These are phyloP conservation scores for Alviniconcha strummeri DNA, from an alignment of 2,888 invertebrate species.

Conservation along the genomic window DNA sequence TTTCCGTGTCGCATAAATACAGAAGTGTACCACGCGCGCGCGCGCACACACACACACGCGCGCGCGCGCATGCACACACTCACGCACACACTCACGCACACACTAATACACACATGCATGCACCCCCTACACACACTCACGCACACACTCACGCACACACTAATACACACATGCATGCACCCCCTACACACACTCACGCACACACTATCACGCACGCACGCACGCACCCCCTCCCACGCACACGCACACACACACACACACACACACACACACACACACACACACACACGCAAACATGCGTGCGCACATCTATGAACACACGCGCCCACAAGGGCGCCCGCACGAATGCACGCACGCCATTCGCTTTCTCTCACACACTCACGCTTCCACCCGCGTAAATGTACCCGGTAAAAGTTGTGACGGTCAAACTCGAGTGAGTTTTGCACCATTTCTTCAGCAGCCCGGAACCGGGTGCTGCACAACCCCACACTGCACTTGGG, in stretches of 20 bases:
- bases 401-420: slow-evolving; percentile 4
- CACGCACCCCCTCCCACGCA: not conserved
- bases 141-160: not conserved
- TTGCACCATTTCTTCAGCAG: slow-evolving; percentile 2
- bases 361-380: too few species aligned
- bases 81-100: not conserved
- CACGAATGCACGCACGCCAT: too few species aligned
- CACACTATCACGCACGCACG: not conserved
- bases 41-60: too few species aligned
- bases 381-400: not conserved
- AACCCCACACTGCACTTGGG: not conserved
- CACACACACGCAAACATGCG: not conserved
- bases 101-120: not conserved
- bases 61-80: not conserved
- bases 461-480: not conserved
- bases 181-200: not conserved
- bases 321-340: too few species aligned
- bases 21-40: too few species aligned
- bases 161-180: not conserved
- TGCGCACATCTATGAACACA: not conserved
- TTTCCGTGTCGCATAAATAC: too few species aligned
- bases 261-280: not conserved
- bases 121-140: not conserved
- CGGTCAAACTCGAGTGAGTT: not conserved
- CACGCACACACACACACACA: not conserved